Percentiles rank a stretch among this genome's conserved stretches.
Evolutionary conservation across 2,113 vertebrate genomes (phyloP).

Genomic region (Engystomops pustulosus): DNA sequence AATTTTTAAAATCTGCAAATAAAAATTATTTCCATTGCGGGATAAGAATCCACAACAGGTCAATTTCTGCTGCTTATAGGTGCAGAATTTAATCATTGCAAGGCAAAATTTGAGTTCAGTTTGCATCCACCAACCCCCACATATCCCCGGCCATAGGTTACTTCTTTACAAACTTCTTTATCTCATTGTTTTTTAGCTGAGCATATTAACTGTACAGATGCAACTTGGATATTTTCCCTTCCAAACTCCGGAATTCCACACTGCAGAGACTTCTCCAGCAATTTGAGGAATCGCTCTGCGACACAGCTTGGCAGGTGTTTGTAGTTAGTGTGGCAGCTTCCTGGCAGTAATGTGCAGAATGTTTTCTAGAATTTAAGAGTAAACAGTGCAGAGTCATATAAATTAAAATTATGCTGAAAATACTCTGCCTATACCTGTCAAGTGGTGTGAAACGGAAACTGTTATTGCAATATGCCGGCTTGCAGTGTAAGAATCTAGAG

Average conservation of each 20-base stretch:
- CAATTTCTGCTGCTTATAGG: too few species aligned
- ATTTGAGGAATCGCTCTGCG: constrained; percentile 28
- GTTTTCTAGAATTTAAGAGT: constrained; percentile 46
- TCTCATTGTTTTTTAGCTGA: background rate
- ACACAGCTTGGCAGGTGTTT: constrained; percentile 38
- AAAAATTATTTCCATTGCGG: too few species aligned
- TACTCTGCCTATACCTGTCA: constrained; percentile 45
- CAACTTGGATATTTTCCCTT: background rate
- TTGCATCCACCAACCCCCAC: too few species aligned
- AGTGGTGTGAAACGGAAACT: background rate
- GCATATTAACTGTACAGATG: background rate
- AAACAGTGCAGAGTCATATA: constrained; percentile 43
- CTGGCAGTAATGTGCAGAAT: constrained; percentile 41
- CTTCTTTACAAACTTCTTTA: background rate
- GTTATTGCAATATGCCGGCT: background rate
- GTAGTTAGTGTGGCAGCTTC: constrained; percentile 45
- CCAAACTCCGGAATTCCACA: background rate
- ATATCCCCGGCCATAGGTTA: too few species aligned
- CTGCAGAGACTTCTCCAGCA: constrained; percentile 16
- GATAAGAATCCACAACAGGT: too few species aligned
- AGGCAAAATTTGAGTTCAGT: too few species aligned
- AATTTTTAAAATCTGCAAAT: too few species aligned
- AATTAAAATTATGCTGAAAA: constrained; percentile 46
- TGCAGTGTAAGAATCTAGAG: background rate
- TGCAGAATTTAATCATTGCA: too few species aligned